Evolutionary conservation across 2,113 vertebrate genomes (phyloP).

Genomic region (Delphinus delphis): DNA sequence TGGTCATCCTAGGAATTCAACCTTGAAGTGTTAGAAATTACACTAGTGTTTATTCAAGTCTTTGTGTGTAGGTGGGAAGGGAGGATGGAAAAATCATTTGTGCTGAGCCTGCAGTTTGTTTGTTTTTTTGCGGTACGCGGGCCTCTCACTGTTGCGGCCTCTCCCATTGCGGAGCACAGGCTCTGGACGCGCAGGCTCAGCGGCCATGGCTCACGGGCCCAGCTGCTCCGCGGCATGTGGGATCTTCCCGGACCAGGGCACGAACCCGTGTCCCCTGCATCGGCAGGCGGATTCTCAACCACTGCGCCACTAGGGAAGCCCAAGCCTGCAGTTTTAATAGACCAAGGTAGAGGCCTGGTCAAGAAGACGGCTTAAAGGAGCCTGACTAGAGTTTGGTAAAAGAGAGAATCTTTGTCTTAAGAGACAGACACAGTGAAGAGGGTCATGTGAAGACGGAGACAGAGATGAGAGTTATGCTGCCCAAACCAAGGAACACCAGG

Average conservation of each 20-base stretch:
- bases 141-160: too few species aligned
- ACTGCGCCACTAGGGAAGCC: too few species aligned
- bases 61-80: not conserved
- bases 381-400: not conserved
- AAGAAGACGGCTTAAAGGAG: not conserved
- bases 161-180: too few species aligned
- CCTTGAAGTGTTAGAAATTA: not conserved
- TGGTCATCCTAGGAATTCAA: not conserved
- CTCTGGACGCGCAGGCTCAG: too few species aligned
- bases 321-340: not conserved
- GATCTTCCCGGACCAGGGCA: too few species aligned
- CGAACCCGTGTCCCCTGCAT: too few species aligned
- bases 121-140: too few species aligned
- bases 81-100: not conserved
- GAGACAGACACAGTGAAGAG: not conserved
- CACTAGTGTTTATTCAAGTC: not conserved
- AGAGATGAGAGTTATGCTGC: not conserved
- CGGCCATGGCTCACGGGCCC: too few species aligned
- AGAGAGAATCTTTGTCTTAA: not conserved
- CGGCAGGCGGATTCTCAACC: too few species aligned
- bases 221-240: too few species aligned
- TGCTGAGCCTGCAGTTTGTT: not conserved
- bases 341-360: not conserved
- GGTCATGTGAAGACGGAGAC: not conserved
- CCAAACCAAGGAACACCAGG: not conserved